Base-by-base conservation (phyloP, 2,113 vertebrate species). In the Sylvia atricapilla region DNA sequence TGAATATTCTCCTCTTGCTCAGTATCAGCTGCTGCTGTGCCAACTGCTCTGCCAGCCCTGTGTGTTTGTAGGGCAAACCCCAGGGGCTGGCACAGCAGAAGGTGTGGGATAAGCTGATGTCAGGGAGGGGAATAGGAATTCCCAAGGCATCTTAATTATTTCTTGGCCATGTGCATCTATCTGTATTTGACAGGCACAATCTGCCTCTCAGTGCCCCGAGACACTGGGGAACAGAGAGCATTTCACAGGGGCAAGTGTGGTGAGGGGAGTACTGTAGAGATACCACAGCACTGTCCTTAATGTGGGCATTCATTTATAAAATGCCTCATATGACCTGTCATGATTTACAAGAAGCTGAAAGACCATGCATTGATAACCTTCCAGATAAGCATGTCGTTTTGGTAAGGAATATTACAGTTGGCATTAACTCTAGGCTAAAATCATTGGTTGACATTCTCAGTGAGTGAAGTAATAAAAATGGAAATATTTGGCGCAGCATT, bases 401-500 rank as follows among this genome's bases (percentile, higher is more conserved):
- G 69, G 85, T 95, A 89, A 95, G 89, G 58, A 93, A 66, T 92
- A 76, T 88, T 83, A 82, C 64, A 96, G 56, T 16, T 95, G 74
- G 90, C 87, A 96, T 95, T 92, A 95, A 93, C n/a, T 72, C 44
- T 68, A 49, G 70, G 44, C 72, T 90, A 64, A 73, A 95, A 62
- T 90, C 13, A 96, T 15, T 70, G 94, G 85, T 94, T 94, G 91
- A 92, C 79, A 93, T 97, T 89, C 77, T 94, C 79, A 96, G 62
- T 83, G 90, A 90, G 60, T 93, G 97, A 96, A 93, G 97, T 94
- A 94, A 86, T 96, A 95, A 95, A 97, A 86, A 94, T 92, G 82
- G 84, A 95, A 97, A 80, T 33, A 95, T 72, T 77, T 89, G 79
- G 90, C 49, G 83, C 84, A 95, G 83, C 83, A 92, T 77, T 95